Base-by-base conservation (phyloP, 2,888 invertebrate species). In the Seira sanloemensis region DNA sequence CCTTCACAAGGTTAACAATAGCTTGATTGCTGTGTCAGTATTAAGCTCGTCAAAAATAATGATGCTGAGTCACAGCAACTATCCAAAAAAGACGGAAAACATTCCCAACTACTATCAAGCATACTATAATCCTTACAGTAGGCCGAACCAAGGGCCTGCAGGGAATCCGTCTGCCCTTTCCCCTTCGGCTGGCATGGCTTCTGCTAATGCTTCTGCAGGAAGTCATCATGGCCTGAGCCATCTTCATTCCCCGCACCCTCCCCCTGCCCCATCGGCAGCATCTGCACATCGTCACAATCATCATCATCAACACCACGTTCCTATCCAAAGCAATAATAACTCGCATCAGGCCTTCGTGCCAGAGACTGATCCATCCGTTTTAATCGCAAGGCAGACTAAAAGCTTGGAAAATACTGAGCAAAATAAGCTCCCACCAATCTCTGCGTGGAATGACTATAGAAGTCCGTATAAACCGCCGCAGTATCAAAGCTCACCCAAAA, bases 371-470 rank as follows among this genome's bases (percentile, higher is more conserved):
- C 80, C 80, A n/a, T 67, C 74, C 62, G 79, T 79, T 66, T 71
- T 81, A 23, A 81, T 81, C 16, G 81, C 81, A 12, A 75, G 81
- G 65, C 81, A 81, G 65, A 37, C 37, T 7, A 81, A 81, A 21
- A 68, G 76, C 16, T 68, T 81, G 75, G 71, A 76, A 5, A 74
- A 75, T 25, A 74, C 75, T 25, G 81, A 81, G 71, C 75, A 81
- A 68, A 78, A 78, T 67, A 86, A 86, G 62, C 46, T 83, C 5
- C 86, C 82, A 25, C 86, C 86, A 0, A 82, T 83, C 67, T n/a
- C 23, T 18, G 77, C 82, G 50, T 86, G 86, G 86, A 82, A 86
- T 69, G 78, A 83, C 58, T 77, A 83, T 68, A 83, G 73, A 27
- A 83, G 69, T 26, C 80, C 80, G 68, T 80, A 80, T 54, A 80